Conservation (phyloP, 1,140 invertebrate genomes). For the Bombus soroeensis region DNA sequence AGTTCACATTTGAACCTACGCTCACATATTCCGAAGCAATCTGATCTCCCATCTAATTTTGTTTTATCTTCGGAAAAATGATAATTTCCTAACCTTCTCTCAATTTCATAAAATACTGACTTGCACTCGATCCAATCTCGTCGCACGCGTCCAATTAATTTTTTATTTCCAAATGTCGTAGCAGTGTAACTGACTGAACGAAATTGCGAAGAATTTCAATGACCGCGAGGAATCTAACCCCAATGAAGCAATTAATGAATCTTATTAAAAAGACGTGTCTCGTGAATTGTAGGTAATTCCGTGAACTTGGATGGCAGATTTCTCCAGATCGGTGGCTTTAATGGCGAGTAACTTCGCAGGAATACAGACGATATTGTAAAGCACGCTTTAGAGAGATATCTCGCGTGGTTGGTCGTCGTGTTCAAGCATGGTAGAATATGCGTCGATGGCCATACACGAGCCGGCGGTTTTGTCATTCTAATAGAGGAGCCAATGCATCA, state of each 20-base stretch:
- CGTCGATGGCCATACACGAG: conserved; percentile 56
- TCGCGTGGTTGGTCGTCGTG: conserved; percentile 45
- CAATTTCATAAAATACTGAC: no score
- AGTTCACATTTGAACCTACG: not conserved
- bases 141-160: not conserved
- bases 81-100: no score
- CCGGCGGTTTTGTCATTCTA: conserved; percentile 77
- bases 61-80: not conserved
- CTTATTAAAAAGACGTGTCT: not conserved
- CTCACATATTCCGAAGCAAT: no score
- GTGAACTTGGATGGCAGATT: not conserved
- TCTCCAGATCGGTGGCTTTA: conserved; percentile 1
- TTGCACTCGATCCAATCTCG: no score
- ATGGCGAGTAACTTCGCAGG: conserved; percentile 21
- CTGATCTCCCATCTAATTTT: not conserved
- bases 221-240: fast-evolving
- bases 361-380: conserved; percentile 33
- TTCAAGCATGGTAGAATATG: conserved; percentile 52
- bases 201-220: no score
- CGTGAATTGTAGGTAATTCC: conserved; percentile 45
- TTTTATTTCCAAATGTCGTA: not conserved
- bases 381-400: conserved; percentile 33
- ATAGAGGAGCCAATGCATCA: conserved; percentile 76
- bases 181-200: not conserved
- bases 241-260: not conserved